Evolutionary conservation across 2,888 invertebrate genomes (phyloP).

Genomic region (Chirona hameri): DNA sequence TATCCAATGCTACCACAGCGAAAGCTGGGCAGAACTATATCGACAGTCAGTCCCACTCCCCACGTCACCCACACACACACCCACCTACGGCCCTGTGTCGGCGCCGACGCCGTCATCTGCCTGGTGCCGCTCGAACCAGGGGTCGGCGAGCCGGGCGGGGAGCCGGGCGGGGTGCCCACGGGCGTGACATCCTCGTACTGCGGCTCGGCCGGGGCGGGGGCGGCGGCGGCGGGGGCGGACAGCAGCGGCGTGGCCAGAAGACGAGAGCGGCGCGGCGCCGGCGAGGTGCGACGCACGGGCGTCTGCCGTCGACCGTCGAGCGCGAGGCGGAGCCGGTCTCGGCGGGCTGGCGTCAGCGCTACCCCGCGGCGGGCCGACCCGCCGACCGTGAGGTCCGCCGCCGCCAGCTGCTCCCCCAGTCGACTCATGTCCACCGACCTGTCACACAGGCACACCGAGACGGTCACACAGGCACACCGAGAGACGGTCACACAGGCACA

Average conservation of each 20-base stretch:
- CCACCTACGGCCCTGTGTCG: background rate
- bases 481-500: too few species aligned
- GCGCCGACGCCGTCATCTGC: background rate
- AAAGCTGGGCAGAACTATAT: too few species aligned
- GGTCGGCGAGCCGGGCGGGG: background rate
- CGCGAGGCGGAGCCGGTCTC: background rate
- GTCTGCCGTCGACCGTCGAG: background rate
- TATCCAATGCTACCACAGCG: too few species aligned
- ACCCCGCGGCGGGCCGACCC: background rate
- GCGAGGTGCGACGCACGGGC: background rate
- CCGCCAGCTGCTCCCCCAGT: background rate
- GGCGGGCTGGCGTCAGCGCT: background rate
- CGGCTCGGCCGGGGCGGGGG: background rate
- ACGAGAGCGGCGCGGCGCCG: background rate
- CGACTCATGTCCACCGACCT: background rate
- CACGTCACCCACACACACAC: too few species aligned
- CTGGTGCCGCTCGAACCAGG: background rate
- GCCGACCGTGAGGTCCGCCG: background rate
- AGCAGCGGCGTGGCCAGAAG: background rate
- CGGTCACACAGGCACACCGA: too few species aligned
- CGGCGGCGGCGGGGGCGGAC: background rate
- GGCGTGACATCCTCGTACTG: background rate
- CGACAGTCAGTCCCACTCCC: too few species aligned
- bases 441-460: background rate
- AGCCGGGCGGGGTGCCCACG: background rate